Percentiles rank a stretch among this genome's conserved stretches.
phyloP scores from a whole-genome alignment of 2,797 vertebrate species.

The Numenius phaeopus region DNA sequence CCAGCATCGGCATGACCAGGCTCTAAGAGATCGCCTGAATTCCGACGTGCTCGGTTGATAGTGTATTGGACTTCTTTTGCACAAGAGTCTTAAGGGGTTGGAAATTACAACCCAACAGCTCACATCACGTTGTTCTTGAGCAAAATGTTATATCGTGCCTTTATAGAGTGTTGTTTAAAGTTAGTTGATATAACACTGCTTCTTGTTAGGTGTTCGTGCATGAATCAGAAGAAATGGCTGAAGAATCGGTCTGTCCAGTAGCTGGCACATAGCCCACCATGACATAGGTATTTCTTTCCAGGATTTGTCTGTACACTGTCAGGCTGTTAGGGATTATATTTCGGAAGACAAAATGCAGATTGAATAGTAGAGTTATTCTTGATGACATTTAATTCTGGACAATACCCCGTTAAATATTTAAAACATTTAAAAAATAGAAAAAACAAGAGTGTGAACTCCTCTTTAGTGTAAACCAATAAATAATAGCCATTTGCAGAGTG shows the following conservation, averaged over 20 bases:
- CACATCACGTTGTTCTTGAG: background rate
- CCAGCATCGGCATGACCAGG: background rate
- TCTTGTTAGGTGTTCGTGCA: background rate
- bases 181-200: background rate
- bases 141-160: background rate
- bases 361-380: background rate
- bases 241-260: background rate
- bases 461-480: slow-evolving; percentile 41
- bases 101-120: background rate
- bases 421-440: background rate
- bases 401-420: slow-evolving; percentile 15
- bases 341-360: background rate
- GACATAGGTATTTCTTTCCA: background rate
- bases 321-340: background rate
- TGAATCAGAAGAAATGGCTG: background rate
- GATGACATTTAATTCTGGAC: background rate
- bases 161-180: background rate
- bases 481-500: slow-evolving; percentile 62
- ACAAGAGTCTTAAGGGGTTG: background rate
- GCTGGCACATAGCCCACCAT: background rate
- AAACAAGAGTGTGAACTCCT: background rate
- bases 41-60: background rate
- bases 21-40: background rate
- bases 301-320: background rate
- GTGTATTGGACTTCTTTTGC: background rate